Conservation (phyloP, 92 coral and sea anemone genomes). For the Diadumene lineata region DNA sequence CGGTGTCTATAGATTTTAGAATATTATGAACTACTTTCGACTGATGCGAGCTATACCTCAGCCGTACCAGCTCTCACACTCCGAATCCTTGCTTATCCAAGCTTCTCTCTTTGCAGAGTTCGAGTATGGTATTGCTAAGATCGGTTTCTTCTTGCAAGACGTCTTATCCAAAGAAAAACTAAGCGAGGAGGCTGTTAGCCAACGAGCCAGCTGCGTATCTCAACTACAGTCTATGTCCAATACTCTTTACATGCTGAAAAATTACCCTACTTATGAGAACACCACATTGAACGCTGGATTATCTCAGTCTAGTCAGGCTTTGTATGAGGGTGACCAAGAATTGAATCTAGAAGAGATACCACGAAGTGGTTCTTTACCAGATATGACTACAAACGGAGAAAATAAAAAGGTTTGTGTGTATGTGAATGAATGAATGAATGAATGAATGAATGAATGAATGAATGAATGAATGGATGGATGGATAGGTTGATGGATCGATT, state of each 20-base stretch:
- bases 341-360: constrained; percentile 53
- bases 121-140: constrained; percentile 53
- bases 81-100: neutral
- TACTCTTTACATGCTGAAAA: constrained; percentile 51
- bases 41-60: no score
- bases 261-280: constrained; percentile 36
- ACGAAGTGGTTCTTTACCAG: constrained; percentile 82
- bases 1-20: no score
- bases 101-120: constrained; percentile 41
- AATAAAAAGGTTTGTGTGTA: neutral
- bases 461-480: no score
- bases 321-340: constrained; percentile 55
- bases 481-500: no score
- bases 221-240: constrained; percentile 66
- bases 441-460: no score
- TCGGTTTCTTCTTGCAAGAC: constrained; percentile 75
- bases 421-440: no score
- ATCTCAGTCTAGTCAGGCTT: constrained; percentile 70
- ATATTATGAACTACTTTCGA: no score
- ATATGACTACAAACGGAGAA: constrained; percentile 34
- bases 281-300: constrained; percentile 61
- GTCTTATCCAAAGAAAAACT: constrained; percentile 68
- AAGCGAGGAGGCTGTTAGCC: constrained; percentile 73
- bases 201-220: constrained; percentile 69
- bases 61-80: no score